phyloP scores from a whole-genome alignment of 2,113 vertebrate species.

The Xyrauchen texanus region DNA sequence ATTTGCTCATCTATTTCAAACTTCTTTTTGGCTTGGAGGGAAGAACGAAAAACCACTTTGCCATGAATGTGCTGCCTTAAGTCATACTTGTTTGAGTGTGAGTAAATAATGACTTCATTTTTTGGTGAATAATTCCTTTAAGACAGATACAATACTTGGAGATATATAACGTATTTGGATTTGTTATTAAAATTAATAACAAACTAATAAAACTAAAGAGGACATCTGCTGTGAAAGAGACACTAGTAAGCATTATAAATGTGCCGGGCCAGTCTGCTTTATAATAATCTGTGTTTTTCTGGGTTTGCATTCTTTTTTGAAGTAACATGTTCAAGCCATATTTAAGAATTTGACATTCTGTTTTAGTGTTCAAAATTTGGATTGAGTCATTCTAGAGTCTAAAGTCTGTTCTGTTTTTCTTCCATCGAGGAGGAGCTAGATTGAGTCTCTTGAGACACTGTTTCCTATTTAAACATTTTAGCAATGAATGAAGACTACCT shows the following conservation, averaged over 20 bases:
- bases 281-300: constrained; percentile 8
- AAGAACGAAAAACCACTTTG: no score
- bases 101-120: neutral
- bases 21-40: no score
- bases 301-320: neutral
- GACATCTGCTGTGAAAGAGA: constrained; percentile 41
- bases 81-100: no score
- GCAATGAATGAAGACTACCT: neutral
- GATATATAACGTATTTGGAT: constrained; percentile 37
- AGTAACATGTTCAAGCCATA: constrained; percentile 6
- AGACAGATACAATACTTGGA: constrained; percentile 50
- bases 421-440: neutral
- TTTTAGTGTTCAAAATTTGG: neutral
- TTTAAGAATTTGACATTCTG: no score
- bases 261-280: constrained; percentile 26
- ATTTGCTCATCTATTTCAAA: no score
- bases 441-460: neutral
- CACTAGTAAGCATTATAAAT: constrained; percentile 41
- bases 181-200: constrained; percentile 54
- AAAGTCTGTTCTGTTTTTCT: constrained; percentile 2
- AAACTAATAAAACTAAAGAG: no score
- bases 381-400: neutral
- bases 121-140: neutral
- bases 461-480: no score
- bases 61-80: no score